A percentile compares a stretch with the other conserved stretches of the same genome.
Evolutionary conservation across 2,113 vertebrate genomes (phyloP).

Genomic region (Empidonax traillii): DNA sequence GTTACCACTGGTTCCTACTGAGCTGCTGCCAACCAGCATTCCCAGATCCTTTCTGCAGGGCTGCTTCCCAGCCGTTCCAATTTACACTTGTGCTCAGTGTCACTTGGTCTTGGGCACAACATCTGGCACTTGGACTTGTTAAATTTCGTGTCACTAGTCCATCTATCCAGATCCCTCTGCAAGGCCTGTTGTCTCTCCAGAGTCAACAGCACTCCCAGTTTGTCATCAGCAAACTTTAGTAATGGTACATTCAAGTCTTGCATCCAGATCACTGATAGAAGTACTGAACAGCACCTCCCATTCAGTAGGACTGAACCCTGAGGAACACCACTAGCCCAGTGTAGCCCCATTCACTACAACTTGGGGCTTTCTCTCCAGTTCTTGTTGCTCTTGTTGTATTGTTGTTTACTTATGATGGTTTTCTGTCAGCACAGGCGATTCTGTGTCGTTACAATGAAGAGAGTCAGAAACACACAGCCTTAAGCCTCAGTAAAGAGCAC

Average conservation of each 20-base stretch:
- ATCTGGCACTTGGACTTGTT: neutral
- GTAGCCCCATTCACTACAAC: neutral
- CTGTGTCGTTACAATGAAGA: conserved; percentile 85
- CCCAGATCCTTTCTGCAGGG: neutral
- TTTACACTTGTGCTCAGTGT: fast-evolving
- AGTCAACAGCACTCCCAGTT: neutral
- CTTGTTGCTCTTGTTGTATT: neutral
- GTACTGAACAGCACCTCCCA: neutral
- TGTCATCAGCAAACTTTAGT: neutral
- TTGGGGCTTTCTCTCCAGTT: neutral
- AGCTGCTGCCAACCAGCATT: neutral
- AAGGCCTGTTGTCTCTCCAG: neutral
- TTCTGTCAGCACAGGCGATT: conserved; percentile 81
- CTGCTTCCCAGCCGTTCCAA: neutral
- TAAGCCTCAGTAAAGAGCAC: conserved; percentile 93
- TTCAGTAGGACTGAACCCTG: neutral
- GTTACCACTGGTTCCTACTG: neutral
- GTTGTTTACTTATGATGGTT: neutral
- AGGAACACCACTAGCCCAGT: fast-evolving
- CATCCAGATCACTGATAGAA: neutral
- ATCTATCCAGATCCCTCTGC: neutral
- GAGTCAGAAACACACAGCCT: conserved; percentile 75
- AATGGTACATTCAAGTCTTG: neutral
- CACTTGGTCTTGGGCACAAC: neutral
- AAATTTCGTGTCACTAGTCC: neutral